These are phyloP conservation scores for Magallana gigas DNA, from an alignment of 1,140 invertebrate species.

Conservation along the genomic window DNA sequence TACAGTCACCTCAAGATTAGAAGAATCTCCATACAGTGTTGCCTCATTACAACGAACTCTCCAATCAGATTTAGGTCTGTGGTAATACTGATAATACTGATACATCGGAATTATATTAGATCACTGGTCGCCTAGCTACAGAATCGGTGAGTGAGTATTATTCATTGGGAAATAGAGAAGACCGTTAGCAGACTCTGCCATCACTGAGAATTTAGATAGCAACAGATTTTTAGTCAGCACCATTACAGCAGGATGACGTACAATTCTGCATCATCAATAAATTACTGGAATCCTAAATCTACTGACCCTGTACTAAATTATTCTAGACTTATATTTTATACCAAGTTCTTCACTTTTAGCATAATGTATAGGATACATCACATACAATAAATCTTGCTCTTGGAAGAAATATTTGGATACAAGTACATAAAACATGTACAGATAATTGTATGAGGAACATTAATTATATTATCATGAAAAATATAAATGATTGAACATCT, in stretches of 20 bases:
- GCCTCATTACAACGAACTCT: no score
- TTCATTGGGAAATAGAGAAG: conserved; percentile 2
- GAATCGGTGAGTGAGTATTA: conserved; percentile 17
- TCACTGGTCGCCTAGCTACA: not conserved
- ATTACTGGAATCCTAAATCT: not conserved
- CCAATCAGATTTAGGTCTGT: not conserved
- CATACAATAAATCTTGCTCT: no score
- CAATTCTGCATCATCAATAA: not conserved
- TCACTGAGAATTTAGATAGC: not conserved
- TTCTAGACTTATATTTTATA: no score
- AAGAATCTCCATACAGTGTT: no score
- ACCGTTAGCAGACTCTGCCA: not conserved
- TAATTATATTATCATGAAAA: no score
- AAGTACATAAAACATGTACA: no score
- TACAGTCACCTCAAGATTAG: no score
- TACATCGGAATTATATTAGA: not conserved
- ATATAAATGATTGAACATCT: no score
- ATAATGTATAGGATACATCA: no score
- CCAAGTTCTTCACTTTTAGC: no score
- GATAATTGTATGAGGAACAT: no score
- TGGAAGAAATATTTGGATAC: no score
- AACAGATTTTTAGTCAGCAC: not conserved
- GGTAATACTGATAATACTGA: not conserved
- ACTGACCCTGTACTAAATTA: not conserved
- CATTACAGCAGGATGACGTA: not conserved